Base-by-base conservation (phyloP, 2,113 vertebrate species). In the Aix galericulata region DNA sequence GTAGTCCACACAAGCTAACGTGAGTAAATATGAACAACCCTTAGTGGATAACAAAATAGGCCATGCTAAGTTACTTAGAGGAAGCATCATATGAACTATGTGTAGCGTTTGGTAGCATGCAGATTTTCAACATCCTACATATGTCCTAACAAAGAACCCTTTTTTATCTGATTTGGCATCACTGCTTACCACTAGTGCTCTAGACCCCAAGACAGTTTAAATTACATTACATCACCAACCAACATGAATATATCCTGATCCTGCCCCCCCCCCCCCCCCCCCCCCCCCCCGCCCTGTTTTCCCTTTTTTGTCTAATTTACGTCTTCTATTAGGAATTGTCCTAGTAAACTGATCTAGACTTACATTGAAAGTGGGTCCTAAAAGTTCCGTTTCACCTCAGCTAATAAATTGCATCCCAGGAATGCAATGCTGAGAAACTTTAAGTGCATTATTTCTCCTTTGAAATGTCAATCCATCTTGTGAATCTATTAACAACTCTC, bases 91-190 rank as follows among this genome's bases (percentile, higher is more conserved):
- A 11, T 6, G 29, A 74, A 31, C 29, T 56, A 15, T 1, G 5
- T 13, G 11, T 5, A 32, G 38, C 2, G 2, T 66, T 50, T 59
- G 55, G 38, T 25, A 72, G 59, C 58, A 76, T 2, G 21, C n/a
- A 78, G 60, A 87, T 25, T 83, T 63, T 67, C 63, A 56, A 17
- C 7, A 25, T 53, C 31, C 10, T 82, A 8, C 5, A 6, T 4
- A 3, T 7, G 5, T 50, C 21, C 8, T 13, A 53, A 23, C 0
- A 3, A 8, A 86, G 4, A 44, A 87, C 1, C 7, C 7, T 56
- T 74, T 86, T 67, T n/a, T 4, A 32, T 82, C 17, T 64, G 58
- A 77, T 67, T 72, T 69, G 38, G 8, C 29, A 68, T 56, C 38
- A 8, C 27, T 82, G 48, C 67, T 82, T 87, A 92, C 44, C 78